Evolutionary conservation across 2,797 vertebrate genomes (phyloP).

Genomic region (Antennarius maculatus): DNA sequence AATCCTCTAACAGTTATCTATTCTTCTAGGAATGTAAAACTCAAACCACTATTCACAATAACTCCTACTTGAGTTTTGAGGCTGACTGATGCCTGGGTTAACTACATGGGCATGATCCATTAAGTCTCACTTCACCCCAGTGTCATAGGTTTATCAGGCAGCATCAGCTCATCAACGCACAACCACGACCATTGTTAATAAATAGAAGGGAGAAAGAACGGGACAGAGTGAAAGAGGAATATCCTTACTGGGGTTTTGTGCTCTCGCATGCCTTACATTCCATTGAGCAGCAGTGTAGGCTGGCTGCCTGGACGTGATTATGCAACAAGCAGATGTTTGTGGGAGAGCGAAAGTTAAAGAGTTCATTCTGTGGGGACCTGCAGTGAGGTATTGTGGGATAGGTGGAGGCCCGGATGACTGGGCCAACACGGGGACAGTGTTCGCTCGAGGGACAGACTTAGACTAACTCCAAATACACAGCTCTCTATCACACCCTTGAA

Average conservation of each 20-base stretch:
- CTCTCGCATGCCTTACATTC: slow-evolving; percentile 72
- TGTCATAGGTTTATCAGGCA: slow-evolving; percentile 42
- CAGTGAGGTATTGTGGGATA: slow-evolving; percentile 64
- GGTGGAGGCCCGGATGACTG: slow-evolving; percentile 60
- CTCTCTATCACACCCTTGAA: slow-evolving; percentile 25
- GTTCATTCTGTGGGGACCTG: slow-evolving; percentile 52
- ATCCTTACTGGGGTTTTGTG: slow-evolving; percentile 63
- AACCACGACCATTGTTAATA: slow-evolving; percentile 51
- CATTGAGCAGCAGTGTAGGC: slow-evolving; percentile 69
- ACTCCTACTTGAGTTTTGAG: neutral
- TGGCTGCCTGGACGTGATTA: slow-evolving; percentile 67
- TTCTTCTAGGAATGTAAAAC: neutral
- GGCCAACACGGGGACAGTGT: slow-evolving; percentile 57
- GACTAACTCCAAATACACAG: slow-evolving; percentile 25
- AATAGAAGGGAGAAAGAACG: slow-evolving; percentile 22
- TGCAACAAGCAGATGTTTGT: slow-evolving; percentile 81
- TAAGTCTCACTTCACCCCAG: slow-evolving; percentile 11
- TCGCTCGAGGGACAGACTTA: slow-evolving; percentile 48
- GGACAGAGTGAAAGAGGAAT: slow-evolving; percentile 22
- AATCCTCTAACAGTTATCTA: too few relatives aligned
- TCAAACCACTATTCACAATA: neutral
- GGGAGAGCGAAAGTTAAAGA: slow-evolving; percentile 54
- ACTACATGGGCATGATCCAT: slow-evolving; percentile 13
- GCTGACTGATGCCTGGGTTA: neutral
- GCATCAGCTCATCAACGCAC: slow-evolving; percentile 48